Base-by-base conservation (phyloP, 2,113 vertebrate species). In the Mus pahari region DNA sequence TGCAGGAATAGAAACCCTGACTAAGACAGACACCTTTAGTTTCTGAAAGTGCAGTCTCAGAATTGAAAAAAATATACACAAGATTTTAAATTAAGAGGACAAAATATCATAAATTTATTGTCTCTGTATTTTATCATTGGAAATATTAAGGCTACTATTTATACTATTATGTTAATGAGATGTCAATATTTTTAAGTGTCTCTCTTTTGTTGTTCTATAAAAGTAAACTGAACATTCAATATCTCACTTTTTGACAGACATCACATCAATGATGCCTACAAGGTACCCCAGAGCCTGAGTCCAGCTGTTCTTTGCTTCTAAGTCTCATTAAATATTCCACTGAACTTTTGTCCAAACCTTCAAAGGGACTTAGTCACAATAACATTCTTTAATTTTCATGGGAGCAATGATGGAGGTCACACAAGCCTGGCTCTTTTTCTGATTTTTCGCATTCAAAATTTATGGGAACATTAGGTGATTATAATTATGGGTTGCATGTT, bases 311-410 rank as follows among this genome's bases (percentile, higher is more conserved):
- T 92, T 48, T 16, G 94, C 92, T 93, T 94, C 89, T 89, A 31
- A 48, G 33, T 89, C 90, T 95, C 31, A 4, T 86, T 77, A 94
- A 66, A 86, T 94, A 89, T 94, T 93, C 94, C 19, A 83, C 60
- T 92, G 19, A 94, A 96, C 87, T 74, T 94, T 92, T 97, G 93
- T n/a, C 92, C 94, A 79, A 50, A 75, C 3, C 62, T 90, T 95
- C 64, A 96, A 94, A 96, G 79, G 0, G 3, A 0, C 14, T 68
- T 73, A 73, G 77, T 66, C 0, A 92, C 78, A 97, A 79, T 77
- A 58, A 91, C 3, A 92, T 74, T 31, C 70, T 96, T 96, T 96
- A 97, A 93, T 90, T 96, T 97, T 96, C 96, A 94, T 86, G 84
- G 24, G 26, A 93, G 14, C 36, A 92, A 79, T 64, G 12, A 91